These are phyloP conservation scores for Periophthalmus magnuspinnatus DNA, from an alignment of 2,797 vertebrate species.

Conservation along the genomic window DNA sequence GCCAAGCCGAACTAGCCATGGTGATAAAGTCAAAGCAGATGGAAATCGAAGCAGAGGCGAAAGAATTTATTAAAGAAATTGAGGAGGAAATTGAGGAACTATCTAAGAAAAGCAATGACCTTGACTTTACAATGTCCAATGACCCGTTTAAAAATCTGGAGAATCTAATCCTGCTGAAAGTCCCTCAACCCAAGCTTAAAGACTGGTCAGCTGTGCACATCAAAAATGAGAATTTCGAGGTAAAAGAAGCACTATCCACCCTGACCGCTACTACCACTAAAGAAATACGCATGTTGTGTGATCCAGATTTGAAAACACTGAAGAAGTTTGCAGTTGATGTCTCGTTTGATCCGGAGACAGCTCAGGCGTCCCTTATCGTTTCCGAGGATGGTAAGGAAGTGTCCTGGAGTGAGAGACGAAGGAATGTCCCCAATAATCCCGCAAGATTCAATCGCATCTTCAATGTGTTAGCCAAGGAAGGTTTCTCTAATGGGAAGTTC, in stretches of 20 bases:
- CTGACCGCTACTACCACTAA: slow-evolving; percentile 29
- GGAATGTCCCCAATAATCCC: slow-evolving; percentile 11
- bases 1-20: slow-evolving; percentile 47
- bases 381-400: slow-evolving; percentile 57
- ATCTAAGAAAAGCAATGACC: slow-evolving; percentile 28
- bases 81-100: slow-evolving; percentile 53
- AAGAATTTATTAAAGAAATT: slow-evolving; percentile 42
- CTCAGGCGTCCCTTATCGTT: slow-evolving; percentile 42
- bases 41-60: slow-evolving; percentile 30
- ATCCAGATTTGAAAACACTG: slow-evolving; percentile 50
- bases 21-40: slow-evolving; percentile 42
- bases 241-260: slow-evolving; percentile 13
- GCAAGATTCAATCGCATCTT: slow-evolving; percentile 48
- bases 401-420: slow-evolving; percentile 19
- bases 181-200: slow-evolving; percentile 26
- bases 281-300: slow-evolving; percentile 52
- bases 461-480: slow-evolving; percentile 55
- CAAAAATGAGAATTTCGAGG: background rate
- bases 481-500: slow-evolving; percentile 48
- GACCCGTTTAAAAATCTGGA: slow-evolving; percentile 41
- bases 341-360: slow-evolving; percentile 58
- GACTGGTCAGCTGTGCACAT: slow-evolving; percentile 39
- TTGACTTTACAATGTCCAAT: slow-evolving; percentile 15
- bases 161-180: slow-evolving; percentile 4
- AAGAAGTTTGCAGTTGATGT: slow-evolving; percentile 51